Evolutionary conservation across 2,888 invertebrate genomes (phyloP).

Genomic region (Nasonia oneida): DNA sequence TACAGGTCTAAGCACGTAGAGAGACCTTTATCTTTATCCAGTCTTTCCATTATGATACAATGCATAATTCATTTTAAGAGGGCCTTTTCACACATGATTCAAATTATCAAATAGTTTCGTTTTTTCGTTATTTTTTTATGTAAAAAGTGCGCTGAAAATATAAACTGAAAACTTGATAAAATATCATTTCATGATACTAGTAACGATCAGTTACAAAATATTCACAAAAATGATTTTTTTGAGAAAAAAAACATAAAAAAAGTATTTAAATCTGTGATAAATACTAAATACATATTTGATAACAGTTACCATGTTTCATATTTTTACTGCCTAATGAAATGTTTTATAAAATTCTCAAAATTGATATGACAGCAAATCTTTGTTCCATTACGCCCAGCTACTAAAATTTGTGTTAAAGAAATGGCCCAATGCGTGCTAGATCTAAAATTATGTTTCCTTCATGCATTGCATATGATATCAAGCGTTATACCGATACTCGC

Average conservation of each 20-base stretch:
- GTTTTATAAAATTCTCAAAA: constrained; percentile 28
- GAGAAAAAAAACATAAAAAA: background rate
- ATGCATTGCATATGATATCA: constrained; percentile 26
- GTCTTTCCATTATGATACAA: constrained; percentile 55
- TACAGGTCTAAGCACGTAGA: constrained; percentile 46
- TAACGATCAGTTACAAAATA: background rate
- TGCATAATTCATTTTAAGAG: constrained; percentile 37
- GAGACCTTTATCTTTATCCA: constrained; percentile 45
- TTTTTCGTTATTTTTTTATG: background rate
- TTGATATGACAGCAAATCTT: constrained; percentile 15
- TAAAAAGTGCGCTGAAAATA: background rate
- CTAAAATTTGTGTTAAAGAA: background rate
- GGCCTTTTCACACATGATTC: constrained; percentile 35
- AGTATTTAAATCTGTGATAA: constrained; percentile 45
- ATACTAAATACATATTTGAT: constrained; percentile 37
- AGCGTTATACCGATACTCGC: constrained; percentile 23
- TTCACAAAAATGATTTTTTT: background rate
- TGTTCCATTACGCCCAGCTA: background rate
- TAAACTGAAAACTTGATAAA: constrained; percentile 38
- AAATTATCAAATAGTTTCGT: constrained; percentile 1
- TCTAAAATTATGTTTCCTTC: constrained; percentile 30
- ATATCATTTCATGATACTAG: background rate
- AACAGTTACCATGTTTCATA: constrained; percentile 11
- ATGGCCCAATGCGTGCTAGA: constrained; percentile 54
- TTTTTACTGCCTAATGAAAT: constrained; percentile 42